Conservation (phyloP, 2,888 invertebrate species). For the Orgyia antiqua region DNA sequence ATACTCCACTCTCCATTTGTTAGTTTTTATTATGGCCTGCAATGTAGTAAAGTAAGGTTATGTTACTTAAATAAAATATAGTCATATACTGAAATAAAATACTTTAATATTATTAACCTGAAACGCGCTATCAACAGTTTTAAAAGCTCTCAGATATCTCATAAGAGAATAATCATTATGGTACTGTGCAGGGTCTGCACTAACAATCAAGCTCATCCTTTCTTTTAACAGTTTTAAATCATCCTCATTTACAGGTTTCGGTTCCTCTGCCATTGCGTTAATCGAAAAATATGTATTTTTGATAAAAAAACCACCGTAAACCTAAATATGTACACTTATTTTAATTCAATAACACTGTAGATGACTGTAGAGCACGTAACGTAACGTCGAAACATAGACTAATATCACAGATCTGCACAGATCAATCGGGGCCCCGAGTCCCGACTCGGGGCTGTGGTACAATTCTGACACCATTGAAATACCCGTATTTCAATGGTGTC, state of each 20-base stretch:
- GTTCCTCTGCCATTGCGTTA: constrained; percentile 57
- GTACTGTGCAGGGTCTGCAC: constrained; percentile 85
- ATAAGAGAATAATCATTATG: constrained; percentile 85
- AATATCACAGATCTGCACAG: too few species aligned
- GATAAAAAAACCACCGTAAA: too few species aligned
- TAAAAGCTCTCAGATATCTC: constrained; percentile 85
- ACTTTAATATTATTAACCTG: constrained; percentile 69
- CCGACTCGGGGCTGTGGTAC: too few species aligned
- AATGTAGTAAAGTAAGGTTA: constrained; percentile 21
- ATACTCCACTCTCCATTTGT: constrained; percentile 87
- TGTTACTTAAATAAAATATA: neutral
- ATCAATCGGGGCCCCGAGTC: too few species aligned
- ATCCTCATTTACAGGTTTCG: constrained; percentile 77
- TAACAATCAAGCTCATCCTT: constrained; percentile 84
- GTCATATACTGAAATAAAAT: neutral
- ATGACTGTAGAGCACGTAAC: too few species aligned
- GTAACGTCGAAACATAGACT: too few species aligned
- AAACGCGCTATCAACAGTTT: constrained; percentile 84
- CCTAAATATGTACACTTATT: too few species aligned
- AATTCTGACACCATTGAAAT: too few species aligned
- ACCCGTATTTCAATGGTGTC: too few species aligned
- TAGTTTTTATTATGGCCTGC: constrained; percentile 86
- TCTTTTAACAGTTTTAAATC: constrained; percentile 82
- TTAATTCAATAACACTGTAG: too few species aligned
- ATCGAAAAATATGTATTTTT: neutral